These are phyloP conservation scores for Sclerodermus sp. DNA, from an alignment of 2,888 invertebrate species.

Conservation along the genomic window DNA sequence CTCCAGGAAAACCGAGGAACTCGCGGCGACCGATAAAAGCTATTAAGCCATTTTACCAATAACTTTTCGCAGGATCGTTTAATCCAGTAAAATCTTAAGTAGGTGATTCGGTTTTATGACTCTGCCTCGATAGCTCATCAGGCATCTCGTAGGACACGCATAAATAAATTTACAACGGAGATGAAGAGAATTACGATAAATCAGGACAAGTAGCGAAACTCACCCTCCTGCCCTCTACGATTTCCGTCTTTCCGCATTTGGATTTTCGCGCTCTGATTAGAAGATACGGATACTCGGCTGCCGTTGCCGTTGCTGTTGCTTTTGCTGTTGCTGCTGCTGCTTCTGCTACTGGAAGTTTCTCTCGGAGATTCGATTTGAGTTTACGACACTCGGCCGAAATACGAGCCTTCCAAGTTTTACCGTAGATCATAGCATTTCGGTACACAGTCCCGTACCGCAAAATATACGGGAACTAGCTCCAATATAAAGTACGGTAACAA, in stretches of 20 bases:
- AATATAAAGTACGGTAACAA: no score
- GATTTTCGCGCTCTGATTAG: background rate
- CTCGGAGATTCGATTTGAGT: constrained; percentile 1
- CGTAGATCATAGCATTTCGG: background rate
- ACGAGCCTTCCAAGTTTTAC: constrained; percentile 1
- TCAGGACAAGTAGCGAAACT: background rate
- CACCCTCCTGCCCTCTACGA: background rate
- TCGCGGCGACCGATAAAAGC: no score
- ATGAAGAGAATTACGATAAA: background rate
- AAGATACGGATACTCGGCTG: background rate
- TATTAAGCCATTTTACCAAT: no score
- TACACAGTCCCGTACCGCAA: background rate
- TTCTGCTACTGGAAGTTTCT: no score
- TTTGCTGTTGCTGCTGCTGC: no score
- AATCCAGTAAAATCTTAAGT: no score
- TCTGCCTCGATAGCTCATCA: no score
- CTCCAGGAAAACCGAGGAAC: no score
- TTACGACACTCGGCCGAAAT: constrained; percentile 6
- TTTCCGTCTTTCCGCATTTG: background rate
- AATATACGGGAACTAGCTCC: no score
- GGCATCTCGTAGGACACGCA: background rate
- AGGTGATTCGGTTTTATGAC: no score
- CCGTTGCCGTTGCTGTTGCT: no score
- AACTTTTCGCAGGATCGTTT: no score
- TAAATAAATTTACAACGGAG: background rate